Evolutionary conservation across 2,113 vertebrate species (phyloP).

Genomic region (Phaethornis superciliosus): DNA sequence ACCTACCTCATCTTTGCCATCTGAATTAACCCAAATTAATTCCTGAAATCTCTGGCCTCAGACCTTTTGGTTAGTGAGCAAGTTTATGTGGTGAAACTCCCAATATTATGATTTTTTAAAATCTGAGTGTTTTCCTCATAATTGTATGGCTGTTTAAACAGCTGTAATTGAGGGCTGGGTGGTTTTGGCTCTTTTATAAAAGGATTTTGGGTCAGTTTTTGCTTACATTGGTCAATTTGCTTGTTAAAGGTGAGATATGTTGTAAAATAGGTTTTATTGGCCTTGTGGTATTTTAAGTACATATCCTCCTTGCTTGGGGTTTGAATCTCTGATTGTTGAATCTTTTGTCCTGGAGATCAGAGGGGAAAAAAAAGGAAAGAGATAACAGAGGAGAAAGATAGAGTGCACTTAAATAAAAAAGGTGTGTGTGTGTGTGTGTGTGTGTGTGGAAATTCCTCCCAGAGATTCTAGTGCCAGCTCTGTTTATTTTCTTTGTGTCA

Average conservation of each 20-base stretch:
- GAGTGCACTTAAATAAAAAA: neutral
- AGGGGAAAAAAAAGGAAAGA: neutral
- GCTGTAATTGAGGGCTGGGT: neutral
- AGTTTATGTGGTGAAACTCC: neutral
- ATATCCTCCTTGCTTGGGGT: conserved; percentile 35
- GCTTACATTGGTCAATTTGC: conserved; percentile 42
- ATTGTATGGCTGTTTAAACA: neutral
- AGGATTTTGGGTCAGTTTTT: neutral
- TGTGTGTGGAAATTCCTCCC: neutral
- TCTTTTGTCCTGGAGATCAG: conserved; percentile 62
- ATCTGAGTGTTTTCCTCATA: neutral
- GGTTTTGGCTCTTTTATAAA: neutral
- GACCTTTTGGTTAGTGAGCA: conserved; percentile 19
- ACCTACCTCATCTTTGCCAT: conserved; percentile 65
- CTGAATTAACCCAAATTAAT: conserved; percentile 69
- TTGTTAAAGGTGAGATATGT: conserved; percentile 56
- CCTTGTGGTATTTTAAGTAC: conserved; percentile 62
- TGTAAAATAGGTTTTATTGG: conserved; percentile 67
- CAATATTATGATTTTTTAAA: neutral
- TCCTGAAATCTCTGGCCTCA: conserved; percentile 57
- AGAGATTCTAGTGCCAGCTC: neutral
- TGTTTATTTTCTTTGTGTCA: conserved; percentile 40
- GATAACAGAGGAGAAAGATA: neutral
- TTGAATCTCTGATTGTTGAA: conserved; percentile 28
- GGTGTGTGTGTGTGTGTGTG: no score